Evolutionary conservation across 1,140 invertebrate species (phyloP), one percentile per base, ranked within the genome.

Genomic region (Zeugodacus cucurbitae): DNA sequence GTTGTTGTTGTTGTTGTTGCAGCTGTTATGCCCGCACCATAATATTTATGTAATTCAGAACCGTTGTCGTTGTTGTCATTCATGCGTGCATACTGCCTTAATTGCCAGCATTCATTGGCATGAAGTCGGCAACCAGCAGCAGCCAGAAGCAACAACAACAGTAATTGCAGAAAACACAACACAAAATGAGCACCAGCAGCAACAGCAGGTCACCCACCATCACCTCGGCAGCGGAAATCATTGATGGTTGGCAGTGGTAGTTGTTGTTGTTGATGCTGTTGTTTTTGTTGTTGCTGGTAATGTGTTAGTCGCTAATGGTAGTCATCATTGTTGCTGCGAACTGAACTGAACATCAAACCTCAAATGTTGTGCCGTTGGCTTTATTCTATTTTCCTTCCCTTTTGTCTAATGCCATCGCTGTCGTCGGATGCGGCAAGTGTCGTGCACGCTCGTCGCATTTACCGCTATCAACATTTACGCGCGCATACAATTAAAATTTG

Each of bases 401-500:
- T 54, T 20, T 54, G 48, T 20, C 11, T 54, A 54, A 54, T 54
- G 14, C 48, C 48, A 54, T 11, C 10, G 58, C 10, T 26, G n/a
- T 62, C 3, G 7, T 82, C 48, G 14, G 48, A 14, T 20, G 48
- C 48, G 3, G 48, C 48, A 54, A 54, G 48, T 54, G 48, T 54
- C 48, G 48, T 54, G 48, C 48, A 17, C 48, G 14, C 48, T 54
- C 48, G 48, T 0, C 48, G 3, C 20, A 17, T 54, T 54, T n/a
- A 82, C 0, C 41, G 74, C 20, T 54, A 82, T 48, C 74, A 62
- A 62, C 58, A 29, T 48, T 54, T 82, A 26, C 48, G 41, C 26
- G 74, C 22, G 41, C 41, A 82, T 48, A 26, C 37, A 48, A 82
- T 82, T 54, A 82, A 82, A 82, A 82, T 82, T 82, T 82, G 17